Conservation (phyloP, 2,888 invertebrate genomes). For the Drosophila eohydei region DNA sequence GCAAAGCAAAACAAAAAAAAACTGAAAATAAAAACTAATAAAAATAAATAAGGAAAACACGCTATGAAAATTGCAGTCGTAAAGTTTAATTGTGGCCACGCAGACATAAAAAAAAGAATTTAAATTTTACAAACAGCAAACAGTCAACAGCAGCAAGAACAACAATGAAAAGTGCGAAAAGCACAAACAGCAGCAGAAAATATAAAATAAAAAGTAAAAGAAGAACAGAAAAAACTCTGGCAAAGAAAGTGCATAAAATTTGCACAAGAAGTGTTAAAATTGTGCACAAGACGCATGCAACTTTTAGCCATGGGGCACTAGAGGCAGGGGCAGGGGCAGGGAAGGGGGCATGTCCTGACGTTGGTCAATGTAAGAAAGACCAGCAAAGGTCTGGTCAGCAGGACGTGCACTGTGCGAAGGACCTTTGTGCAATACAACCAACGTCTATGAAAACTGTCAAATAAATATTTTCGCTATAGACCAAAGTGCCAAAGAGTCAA, state of each 20-base stretch:
- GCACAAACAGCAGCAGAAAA: slow-evolving; percentile 17
- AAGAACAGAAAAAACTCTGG: slow-evolving; percentile 14
- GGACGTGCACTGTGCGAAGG: slow-evolving; percentile 34
- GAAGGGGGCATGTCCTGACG: not conserved
- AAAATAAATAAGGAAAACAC: slow-evolving; percentile 47
- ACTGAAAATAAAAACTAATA: slow-evolving; percentile 24
- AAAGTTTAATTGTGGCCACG: slow-evolving; percentile 74
- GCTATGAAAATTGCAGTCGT: slow-evolving; percentile 73
- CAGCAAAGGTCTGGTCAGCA: slow-evolving; percentile 24
- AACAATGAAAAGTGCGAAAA: slow-evolving; percentile 25
- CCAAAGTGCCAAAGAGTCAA: slow-evolving; percentile 39
- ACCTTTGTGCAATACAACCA: slow-evolving; percentile 45
- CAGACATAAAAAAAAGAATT: slow-evolving; percentile 48
- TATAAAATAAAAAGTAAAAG: slow-evolving; percentile 5
- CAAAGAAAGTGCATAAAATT: slow-evolving; percentile 71
- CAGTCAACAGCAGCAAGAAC: slow-evolving; percentile 35
- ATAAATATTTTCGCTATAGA: slow-evolving; percentile 63
- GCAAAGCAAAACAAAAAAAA: slow-evolving; percentile 14
- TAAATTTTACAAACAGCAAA: slow-evolving; percentile 56
- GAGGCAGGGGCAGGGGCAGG: not conserved
- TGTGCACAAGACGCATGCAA: slow-evolving; percentile 70
- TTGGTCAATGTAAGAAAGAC: not conserved
- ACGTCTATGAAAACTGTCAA: slow-evolving; percentile 66
- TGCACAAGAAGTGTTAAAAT: slow-evolving; percentile 78
- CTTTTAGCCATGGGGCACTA: slow-evolving; percentile 44